Evolutionary conservation across 2,797 vertebrate genomes (phyloP).

Genomic region (Diplodus puntazzo): DNA sequence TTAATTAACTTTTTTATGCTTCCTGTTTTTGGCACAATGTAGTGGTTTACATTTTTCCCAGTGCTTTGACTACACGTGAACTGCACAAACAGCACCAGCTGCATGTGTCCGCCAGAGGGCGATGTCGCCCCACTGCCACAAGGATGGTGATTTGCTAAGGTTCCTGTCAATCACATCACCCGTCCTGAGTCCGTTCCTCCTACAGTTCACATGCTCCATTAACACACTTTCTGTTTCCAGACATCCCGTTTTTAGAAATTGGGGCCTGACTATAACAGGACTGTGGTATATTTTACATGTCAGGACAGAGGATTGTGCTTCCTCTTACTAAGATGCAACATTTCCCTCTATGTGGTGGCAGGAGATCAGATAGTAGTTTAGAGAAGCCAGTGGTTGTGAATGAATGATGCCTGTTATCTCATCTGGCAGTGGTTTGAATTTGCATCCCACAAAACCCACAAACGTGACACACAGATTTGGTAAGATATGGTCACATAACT

Average conservation of each 20-base stretch:
- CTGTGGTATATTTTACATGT: background rate
- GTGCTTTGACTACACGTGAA: background rate
- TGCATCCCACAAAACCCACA: background rate
- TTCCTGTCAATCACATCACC: conserved; percentile 29
- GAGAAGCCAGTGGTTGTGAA: background rate
- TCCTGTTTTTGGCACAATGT: background rate
- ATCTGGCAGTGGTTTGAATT: background rate
- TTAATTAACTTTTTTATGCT: fast-evolving
- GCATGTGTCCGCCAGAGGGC: conserved; percentile 14
- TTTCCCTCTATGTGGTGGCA: background rate
- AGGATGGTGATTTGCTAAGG: conserved; percentile 26
- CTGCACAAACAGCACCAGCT: background rate
- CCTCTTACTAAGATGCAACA: background rate
- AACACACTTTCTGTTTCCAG: conserved; percentile 44
- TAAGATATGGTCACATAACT: background rate
- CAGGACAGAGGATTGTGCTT: background rate
- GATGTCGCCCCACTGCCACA: fast-evolving
- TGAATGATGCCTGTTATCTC: background rate
- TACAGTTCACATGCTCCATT: conserved; percentile 27
- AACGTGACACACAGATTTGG: background rate
- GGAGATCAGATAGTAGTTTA: background rate
- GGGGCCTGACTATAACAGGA: background rate
- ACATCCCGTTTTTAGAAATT: background rate
- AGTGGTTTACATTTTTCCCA: background rate
- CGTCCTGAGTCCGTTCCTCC: background rate